Percentiles rank a stretch among this genome's conserved stretches.
phyloP scores from a whole-genome alignment of 2,797 vertebrate species.

The Eulemur coronatus region DNA sequence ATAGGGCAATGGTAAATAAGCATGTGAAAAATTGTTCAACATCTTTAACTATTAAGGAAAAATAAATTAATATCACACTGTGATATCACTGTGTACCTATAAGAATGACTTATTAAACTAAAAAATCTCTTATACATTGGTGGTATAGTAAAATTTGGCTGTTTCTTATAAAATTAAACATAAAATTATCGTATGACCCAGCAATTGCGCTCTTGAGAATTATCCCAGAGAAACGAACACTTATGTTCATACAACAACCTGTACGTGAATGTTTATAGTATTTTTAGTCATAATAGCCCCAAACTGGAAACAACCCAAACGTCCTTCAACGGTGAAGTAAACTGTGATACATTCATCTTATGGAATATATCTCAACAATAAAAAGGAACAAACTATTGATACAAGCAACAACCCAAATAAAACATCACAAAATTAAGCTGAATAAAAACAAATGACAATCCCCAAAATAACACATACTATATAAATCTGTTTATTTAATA shows the following conservation, averaged over 20 bases:
- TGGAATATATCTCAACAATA: background rate
- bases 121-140: background rate
- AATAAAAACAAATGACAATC: background rate
- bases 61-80: background rate
- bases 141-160: background rate
- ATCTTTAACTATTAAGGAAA: background rate
- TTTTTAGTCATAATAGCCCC: background rate
- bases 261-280: background rate
- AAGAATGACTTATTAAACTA: background rate
- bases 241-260: background rate
- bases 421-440: background rate
- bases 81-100: background rate
- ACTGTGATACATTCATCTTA: background rate
- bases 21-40: background rate
- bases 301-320: background rate
- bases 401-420: background rate
- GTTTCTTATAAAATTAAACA: background rate
- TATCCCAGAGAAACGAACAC: background rate
- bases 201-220: background rate
- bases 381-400: background rate
- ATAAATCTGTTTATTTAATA: background rate
- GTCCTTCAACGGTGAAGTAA: background rate
- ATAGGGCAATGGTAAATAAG: background rate
- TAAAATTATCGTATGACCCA: background rate
- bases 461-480: background rate